These are phyloP conservation scores for Eilema sororculum DNA, from an alignment of 2,888 invertebrate species.

Conservation along the genomic window DNA sequence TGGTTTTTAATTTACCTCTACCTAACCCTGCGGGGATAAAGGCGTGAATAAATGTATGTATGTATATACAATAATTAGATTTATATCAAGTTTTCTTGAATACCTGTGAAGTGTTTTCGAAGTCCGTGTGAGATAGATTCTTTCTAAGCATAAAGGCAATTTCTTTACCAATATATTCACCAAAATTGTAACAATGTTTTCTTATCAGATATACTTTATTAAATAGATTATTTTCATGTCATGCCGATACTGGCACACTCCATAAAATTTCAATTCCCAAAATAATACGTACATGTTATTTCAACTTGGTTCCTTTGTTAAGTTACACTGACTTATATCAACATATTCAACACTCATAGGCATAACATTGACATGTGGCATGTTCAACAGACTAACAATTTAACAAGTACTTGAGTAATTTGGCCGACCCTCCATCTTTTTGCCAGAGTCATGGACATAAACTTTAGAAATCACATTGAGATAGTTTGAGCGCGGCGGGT, in stretches of 20 bases:
- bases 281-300: not conserved
- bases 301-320: not conserved
- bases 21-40: too few relatives aligned
- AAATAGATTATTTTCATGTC: not conserved
- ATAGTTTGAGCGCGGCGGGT: slow-evolving; percentile 67
- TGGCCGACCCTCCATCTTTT: slow-evolving; percentile 63
- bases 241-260: not conserved
- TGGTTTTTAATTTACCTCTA: too few relatives aligned
- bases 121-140: too few relatives aligned
- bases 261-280: not conserved
- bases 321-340: not conserved
- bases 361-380: not conserved
- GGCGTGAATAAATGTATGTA: too few relatives aligned
- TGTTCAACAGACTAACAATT: not conserved
- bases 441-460: slow-evolving; percentile 61
- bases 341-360: not conserved
- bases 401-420: slow-evolving; percentile 62
- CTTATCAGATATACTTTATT: not conserved
- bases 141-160: too few relatives aligned
- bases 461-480: slow-evolving; percentile 75
- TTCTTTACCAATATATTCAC: too few relatives aligned
- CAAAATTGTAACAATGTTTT: too few relatives aligned
- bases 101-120: too few relatives aligned
- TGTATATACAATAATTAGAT: too few relatives aligned
- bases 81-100: too few relatives aligned